Base-by-base conservation (phyloP, 2,797 vertebrate genomes). In the Neosilurus mollespiculum region DNA sequence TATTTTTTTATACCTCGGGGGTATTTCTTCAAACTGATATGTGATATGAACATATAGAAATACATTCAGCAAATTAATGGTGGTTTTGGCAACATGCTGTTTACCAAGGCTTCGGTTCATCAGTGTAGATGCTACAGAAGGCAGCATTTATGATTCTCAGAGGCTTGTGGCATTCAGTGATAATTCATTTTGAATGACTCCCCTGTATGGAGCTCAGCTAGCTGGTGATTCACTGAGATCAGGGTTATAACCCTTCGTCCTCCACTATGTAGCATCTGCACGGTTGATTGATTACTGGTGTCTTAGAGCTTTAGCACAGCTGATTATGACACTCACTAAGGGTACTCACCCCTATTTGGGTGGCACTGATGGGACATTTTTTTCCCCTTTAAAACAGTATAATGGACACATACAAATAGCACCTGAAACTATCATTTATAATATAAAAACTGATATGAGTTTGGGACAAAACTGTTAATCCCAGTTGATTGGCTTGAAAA, bases 151-250 rank as follows among this genome's bases (percentile, higher is more conserved):
- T 34, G 62, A 64, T 34, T 18, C 69, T 72, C 30, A 16, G 12
- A 73, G 9, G 51, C 65, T 65, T n/a, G 30, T 37, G 43, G 62
- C 58, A 69, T 49, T 76, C 34, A 79, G 37, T 82, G 71, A 82
- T 81, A 80, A 84, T 80, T 78, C 37, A 43, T 11, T 65, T 59
- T 83, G 78, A 83, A 75, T 62, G 62, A 81, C 71, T 62, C 54
- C 43, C 67, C 24, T 30, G 18, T 49, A 2, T 49, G 37, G 34
- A 18, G 22, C 43, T n/a, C 26, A 59, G 56, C 53, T 43, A 65
- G 78, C 51, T 58, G 70, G 34, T 67, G 77, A 70, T 72, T 85
- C 61, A 61, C 30, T 34, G 54, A 81, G 70, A 69, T 66, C 77
- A 78, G 62, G 66, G 76, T 61, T 37, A 10, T 69, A 73, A 77